Evolutionary conservation across 2,797 vertebrate species (phyloP).

Genomic region (Mus caroli): DNA sequence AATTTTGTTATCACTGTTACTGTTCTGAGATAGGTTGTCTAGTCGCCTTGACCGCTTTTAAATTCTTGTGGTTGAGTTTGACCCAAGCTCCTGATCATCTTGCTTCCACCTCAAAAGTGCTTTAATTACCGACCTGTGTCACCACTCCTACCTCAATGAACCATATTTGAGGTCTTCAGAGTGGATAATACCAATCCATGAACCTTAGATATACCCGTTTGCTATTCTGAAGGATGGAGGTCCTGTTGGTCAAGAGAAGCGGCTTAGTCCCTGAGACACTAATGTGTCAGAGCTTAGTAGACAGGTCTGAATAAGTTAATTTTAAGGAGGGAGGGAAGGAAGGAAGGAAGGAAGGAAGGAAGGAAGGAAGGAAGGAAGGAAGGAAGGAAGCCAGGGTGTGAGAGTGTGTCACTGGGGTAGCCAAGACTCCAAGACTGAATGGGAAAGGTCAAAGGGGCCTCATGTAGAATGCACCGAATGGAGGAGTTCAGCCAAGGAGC

Average conservation of each 20-base stretch:
- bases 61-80: not conserved
- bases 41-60: not conserved
- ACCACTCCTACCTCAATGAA: not conserved
- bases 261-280: rapidly evolving
- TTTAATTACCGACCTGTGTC: rapidly evolving
- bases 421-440: not conserved
- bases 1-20: not conserved
- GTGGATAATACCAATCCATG: not conserved
- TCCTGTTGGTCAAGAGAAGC: not conserved
- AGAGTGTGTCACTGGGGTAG: not conserved
- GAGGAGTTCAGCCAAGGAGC: not conserved
- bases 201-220: rapidly evolving
- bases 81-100: not conserved
- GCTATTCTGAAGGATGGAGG: not conserved
- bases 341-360: no score
- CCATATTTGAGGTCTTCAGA: not conserved
- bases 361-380: no score
- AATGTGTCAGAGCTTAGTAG: not conserved
- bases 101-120: no score
- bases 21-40: not conserved
- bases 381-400: not conserved
- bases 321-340: not conserved
- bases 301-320: not conserved
- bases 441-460: not conserved
- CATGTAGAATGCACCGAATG: rapidly evolving